Percentiles rank a stretch among this genome's conserved stretches.
These are phyloP conservation scores for Scophthalmus maximus DNA, from an alignment of 2,113 vertebrate species.

Conservation along the genomic window DNA sequence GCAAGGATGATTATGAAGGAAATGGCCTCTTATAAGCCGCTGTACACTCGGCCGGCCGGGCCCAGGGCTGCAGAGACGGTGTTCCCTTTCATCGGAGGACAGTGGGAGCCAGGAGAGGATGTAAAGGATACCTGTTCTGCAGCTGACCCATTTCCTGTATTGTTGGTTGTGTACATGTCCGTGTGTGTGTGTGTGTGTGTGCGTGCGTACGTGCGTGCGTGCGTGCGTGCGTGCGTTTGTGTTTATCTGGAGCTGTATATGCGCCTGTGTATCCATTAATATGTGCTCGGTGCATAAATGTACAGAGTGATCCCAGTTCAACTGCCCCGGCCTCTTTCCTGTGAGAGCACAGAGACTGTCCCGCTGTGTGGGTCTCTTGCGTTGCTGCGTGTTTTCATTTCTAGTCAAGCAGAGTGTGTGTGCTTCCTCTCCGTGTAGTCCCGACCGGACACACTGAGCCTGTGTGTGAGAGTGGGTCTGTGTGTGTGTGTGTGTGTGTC, in stretches of 20 bases:
- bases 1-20: conserved; percentile 68
- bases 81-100: conserved; percentile 62
- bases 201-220: conserved; percentile 25
- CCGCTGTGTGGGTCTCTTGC: conserved; percentile 43
- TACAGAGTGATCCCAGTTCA: conserved; percentile 29
- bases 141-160: conserved; percentile 66
- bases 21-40: conserved; percentile 65
- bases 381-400: conserved; percentile 69
- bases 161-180: conserved; percentile 28
- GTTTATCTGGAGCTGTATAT: conserved; percentile 3
- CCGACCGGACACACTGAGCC: conserved; percentile 53
- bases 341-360: conserved; percentile 45
- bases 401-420: conserved; percentile 57
- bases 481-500: not conserved
- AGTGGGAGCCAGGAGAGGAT: conserved; percentile 59
- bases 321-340: conserved; percentile 59
- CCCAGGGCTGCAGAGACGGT: conserved; percentile 30
- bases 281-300: conserved; percentile 6
- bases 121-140: conserved; percentile 66
- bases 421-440: conserved; percentile 62
- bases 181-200: conserved; percentile 14
- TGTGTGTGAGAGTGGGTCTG: conserved; percentile 37
- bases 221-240: conserved; percentile 26
- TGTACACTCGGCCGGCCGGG: conserved; percentile 31
- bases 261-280: conserved; percentile 11